A percentile compares a stretch with the other conserved stretches of the same genome.
phyloP scores from a whole-genome alignment of 2,113 vertebrate genomes.

The Peromyscus polionotus region DNA sequence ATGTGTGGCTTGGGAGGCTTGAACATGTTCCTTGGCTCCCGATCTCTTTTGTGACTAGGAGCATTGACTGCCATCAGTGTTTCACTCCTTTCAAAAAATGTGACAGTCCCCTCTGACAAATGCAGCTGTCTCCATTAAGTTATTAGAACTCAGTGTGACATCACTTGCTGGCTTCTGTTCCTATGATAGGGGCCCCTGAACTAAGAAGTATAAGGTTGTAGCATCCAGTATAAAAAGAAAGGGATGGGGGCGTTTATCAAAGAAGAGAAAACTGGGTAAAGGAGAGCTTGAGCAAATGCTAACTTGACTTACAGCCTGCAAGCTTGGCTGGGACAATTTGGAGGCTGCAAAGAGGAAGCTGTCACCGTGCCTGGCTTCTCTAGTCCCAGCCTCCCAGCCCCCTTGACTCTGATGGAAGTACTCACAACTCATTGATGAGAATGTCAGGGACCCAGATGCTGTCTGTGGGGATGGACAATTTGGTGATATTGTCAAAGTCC shows the following conservation, averaged over 20 bases:
- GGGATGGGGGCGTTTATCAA: not conserved
- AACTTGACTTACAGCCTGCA: not conserved
- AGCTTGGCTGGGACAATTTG: not conserved
- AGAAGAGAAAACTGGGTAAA: not conserved
- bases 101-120: constrained; percentile 25
- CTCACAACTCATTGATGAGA: constrained; percentile 99
- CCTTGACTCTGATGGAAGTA: not conserved
- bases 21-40: not conserved
- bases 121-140: not conserved
- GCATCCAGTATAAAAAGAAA: not conserved
- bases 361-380: accelerated
- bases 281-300: not conserved
- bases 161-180: constrained; percentile 27
- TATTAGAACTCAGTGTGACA: not conserved
- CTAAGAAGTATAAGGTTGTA: not conserved
- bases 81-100: not conserved
- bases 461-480: constrained; percentile 93
- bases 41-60: not conserved
- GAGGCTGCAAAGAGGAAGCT: accelerated
- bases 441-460: constrained; percentile 98
- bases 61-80: not conserved
- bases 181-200: not conserved
- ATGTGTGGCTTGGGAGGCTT: not conserved
- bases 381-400: accelerated
- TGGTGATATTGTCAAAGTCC: constrained; percentile 94